Percentiles rank a stretch among this genome's conserved stretches.
phyloP scores from a whole-genome alignment of 2,888 invertebrate species.

The Andrena flavipes region DNA sequence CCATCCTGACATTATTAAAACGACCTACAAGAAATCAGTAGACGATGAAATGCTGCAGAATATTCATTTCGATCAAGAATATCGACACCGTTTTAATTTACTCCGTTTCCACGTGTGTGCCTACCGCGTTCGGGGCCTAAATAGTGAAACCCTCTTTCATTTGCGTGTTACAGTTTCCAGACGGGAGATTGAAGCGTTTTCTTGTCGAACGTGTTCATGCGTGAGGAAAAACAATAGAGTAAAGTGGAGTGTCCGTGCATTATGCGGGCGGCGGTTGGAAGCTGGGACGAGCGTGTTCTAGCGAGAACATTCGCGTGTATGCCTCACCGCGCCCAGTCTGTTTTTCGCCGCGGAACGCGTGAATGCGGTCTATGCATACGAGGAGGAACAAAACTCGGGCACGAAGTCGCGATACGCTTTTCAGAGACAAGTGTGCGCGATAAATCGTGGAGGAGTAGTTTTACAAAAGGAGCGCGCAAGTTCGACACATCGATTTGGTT shows the following conservation, averaged over 20 bases:
- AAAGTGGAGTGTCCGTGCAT: slow-evolving; percentile 21
- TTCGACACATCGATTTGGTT: too few relatives aligned
- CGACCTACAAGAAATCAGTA: too few relatives aligned
- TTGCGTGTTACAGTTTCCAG: not conserved
- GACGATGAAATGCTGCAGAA: too few relatives aligned
- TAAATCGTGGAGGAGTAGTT: slow-evolving; percentile 58
- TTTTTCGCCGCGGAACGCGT: slow-evolving; percentile 34
- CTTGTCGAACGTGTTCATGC: slow-evolving; percentile 3
- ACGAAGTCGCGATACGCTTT: slow-evolving; percentile 49
- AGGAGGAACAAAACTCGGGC: slow-evolving; percentile 44
- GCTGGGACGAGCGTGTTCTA: slow-evolving; percentile 28
- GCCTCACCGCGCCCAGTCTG: slow-evolving; percentile 27
- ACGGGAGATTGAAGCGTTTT: not conserved
- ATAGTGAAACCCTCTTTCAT: not conserved
- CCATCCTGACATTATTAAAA: too few relatives aligned
- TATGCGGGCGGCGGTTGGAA: slow-evolving; percentile 19
- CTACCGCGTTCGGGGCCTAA: not conserved
- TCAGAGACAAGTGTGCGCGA: slow-evolving; percentile 39
- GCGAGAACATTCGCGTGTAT: slow-evolving; percentile 38
- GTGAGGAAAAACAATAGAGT: slow-evolving; percentile 27
- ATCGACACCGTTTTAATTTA: too few relatives aligned
- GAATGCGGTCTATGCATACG: slow-evolving; percentile 39
- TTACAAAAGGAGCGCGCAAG: slow-evolving; percentile 4
- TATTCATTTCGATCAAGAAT: too few relatives aligned
- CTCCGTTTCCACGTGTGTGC: too few relatives aligned